Conservation (phyloP, 1,140 invertebrate species). For the Melitaea cinxia region DNA sequence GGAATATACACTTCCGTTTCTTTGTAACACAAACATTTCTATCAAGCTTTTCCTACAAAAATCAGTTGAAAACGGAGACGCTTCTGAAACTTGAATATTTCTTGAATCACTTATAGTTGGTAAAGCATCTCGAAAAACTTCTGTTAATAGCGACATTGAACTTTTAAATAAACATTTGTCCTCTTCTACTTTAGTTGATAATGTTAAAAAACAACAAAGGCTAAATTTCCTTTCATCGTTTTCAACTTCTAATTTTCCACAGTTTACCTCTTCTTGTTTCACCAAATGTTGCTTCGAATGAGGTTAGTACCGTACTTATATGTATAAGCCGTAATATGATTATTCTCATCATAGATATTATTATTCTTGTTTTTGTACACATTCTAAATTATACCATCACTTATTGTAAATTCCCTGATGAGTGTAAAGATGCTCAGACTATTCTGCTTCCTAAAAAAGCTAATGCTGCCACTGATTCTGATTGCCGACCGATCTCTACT, state of each 20-base stretch:
- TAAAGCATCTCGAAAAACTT: conserved; percentile 3
- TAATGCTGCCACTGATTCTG: no score
- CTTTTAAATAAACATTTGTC: conserved; percentile 11
- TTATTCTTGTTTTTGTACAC: not conserved
- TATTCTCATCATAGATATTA: not conserved
- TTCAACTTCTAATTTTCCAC: conserved; percentile 4
- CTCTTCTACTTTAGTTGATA: conserved; percentile 1
- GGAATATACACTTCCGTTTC: no score
- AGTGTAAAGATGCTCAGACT: no score
- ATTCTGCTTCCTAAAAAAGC: no score
- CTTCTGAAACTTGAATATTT: conserved; percentile 11
- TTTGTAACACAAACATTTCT: no score
- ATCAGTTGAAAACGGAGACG: conserved; percentile 6
- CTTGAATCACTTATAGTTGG: conserved; percentile 11
- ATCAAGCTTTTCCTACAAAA: no score
- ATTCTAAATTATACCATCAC: no score
- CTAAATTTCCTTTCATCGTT: not conserved
- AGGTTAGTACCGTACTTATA: not conserved
- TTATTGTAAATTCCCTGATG: no score
- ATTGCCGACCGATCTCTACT: no score
- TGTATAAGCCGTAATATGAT: conserved; percentile 4
- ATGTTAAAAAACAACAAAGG: not conserved
- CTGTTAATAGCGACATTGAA: not conserved
- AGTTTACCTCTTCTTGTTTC: not conserved
- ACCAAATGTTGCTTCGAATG: conserved; percentile 1